A percentile compares a stretch with the other conserved stretches of the same genome.
These are phyloP conservation scores for Coleophora deauratella DNA, from an alignment of 2,888 invertebrate genomes.

Conservation along the genomic window DNA sequence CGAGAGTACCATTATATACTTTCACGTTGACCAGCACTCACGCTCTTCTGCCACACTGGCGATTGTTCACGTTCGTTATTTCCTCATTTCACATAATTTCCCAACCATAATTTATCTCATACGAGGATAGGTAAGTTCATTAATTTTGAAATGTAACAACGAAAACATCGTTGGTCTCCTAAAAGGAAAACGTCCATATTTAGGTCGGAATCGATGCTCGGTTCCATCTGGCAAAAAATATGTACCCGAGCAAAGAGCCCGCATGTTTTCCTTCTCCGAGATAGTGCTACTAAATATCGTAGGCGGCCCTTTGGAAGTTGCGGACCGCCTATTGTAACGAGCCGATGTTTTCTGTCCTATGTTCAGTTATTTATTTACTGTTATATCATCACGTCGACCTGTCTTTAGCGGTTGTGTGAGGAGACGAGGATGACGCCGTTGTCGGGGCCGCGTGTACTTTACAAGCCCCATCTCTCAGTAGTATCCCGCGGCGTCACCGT, in stretches of 20 bases:
- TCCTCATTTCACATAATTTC: background rate
- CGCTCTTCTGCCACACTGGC: constrained; percentile 26
- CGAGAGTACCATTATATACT: too few species aligned
- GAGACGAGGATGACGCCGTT: too few species aligned
- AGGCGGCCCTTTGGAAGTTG: constrained; percentile 67
- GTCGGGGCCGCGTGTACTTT: too few species aligned
- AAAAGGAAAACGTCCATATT: constrained; percentile 52
- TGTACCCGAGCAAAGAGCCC: constrained; percentile 58
- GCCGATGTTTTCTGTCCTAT: constrained; percentile 47
- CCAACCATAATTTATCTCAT: constrained; percentile 6
- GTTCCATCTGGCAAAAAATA: constrained; percentile 42
- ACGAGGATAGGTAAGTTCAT: constrained; percentile 4
- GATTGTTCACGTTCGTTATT: constrained; percentile 1
- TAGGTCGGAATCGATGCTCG: constrained; percentile 42
- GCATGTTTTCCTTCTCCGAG: constrained; percentile 57
- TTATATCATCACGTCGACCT: constrained; percentile 47
- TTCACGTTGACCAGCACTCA: constrained; percentile 31
- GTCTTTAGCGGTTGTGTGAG: constrained; percentile 37
- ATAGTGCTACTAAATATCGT: constrained; percentile 35
- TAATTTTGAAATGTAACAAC: constrained; percentile 1
- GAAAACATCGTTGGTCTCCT: constrained; percentile 54
- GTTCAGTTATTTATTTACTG: constrained; percentile 47
- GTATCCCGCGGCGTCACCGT: constrained; percentile 36
- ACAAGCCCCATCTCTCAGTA: background rate
- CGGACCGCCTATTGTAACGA: constrained; percentile 51